Evolutionary conservation across 1,140 invertebrate genomes (phyloP), one percentile per base, ranked within the genome.

Genomic region (Tetragonula clypearis): DNA sequence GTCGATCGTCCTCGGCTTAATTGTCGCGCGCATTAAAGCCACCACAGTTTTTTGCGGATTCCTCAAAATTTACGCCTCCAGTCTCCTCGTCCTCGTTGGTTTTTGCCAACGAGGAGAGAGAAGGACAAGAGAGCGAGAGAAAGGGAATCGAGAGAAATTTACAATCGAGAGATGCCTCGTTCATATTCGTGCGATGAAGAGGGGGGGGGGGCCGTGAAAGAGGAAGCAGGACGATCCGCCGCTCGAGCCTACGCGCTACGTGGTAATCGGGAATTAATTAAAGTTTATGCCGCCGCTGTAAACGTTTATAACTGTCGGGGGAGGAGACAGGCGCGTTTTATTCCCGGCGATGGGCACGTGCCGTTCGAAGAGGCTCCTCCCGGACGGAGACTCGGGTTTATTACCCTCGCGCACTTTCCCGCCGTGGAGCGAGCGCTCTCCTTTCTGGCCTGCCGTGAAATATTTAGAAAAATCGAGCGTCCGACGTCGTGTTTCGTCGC

Each of bases 241-340:
- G 41, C 6, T 15, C 1, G 49, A 55, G 60, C 30, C 41, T 69
- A 65, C 75, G 56, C 80, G 56, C 80, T 60, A 71, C 71, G 85
- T 82, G 87, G 90, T 94, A 94, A 94, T 94, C 92, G 93, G 89
- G 90, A 94, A 94, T 94, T 94, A 94, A 94, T 94, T 94, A 93
- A 92, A 93, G 92, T 94, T 95, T 93, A 94, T 93, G 92, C 91
- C 90, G 87, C 87, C 86, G 92, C 84, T 92, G 92, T 94, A 93
- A 94, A 93, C 92, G 91, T 94, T 94, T 93, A 93, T 92, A 93
- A 92, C 91, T 86, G 53, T 69, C 71, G 62, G 41, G 56, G 82
- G 55, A 82, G 72, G 84, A 65, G 86, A 90, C 92, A 93, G 92
- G 93, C 93, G 93, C 93, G 93, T 93, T 92, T 91, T 73, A 87